phyloP scores from a whole-genome alignment of 92 coral and sea anemone genomes.

The Palythoa grandiflora region DNA sequence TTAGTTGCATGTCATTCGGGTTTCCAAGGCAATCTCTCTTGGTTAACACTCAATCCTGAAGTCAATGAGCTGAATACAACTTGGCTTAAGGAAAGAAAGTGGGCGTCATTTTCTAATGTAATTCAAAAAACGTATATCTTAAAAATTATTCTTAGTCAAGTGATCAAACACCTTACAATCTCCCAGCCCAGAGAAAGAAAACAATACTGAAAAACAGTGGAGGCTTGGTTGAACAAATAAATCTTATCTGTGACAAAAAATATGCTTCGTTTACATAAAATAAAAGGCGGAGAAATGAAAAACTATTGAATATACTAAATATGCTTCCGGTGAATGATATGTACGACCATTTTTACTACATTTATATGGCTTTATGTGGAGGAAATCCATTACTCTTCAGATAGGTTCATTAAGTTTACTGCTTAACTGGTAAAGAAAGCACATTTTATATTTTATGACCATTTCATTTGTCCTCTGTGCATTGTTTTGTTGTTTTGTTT shows the following conservation, averaged over 20 bases:
- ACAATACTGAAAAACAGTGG: constrained; percentile 16
- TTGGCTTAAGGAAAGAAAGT: background rate
- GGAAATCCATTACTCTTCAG: background rate
- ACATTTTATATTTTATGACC: background rate
- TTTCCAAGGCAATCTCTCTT: background rate
- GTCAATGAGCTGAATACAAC: background rate
- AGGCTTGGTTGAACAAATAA: background rate
- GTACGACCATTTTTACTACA: background rate
- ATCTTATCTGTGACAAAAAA: background rate
- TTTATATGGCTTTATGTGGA: background rate
- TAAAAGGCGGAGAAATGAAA: constrained; percentile 15
- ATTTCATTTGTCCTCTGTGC: background rate
- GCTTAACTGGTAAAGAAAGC: background rate
- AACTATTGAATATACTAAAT: constrained; percentile 2
- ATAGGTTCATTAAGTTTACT: background rate
- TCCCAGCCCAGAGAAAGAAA: background rate
- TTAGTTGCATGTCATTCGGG: constrained; percentile 4
- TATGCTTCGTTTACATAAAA: constrained; percentile 28
- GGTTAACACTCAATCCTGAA: background rate
- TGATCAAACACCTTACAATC: background rate
- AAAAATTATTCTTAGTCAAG: background rate
- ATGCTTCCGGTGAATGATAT: background rate
- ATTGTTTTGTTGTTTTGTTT: background rate
- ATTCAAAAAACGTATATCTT: background rate
- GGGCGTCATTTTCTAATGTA: background rate